phyloP scores from a whole-genome alignment of 2,888 invertebrate species.

The Bugula neritina region DNA sequence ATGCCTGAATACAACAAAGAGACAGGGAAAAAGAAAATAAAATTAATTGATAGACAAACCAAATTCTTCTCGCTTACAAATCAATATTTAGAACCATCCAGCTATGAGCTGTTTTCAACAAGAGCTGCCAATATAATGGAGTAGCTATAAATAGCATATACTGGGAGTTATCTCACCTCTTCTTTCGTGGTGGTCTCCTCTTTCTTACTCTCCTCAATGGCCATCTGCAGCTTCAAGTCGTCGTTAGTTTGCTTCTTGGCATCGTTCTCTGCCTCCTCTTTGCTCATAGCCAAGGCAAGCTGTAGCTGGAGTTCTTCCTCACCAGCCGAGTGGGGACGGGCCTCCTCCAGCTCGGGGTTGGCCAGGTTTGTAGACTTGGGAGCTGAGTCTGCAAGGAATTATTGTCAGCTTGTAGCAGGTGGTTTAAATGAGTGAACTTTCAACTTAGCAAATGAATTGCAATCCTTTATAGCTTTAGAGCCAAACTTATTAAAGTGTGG shows the following conservation, averaged over 20 bases:
- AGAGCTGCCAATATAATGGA: too few species aligned
- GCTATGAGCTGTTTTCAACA: too few species aligned
- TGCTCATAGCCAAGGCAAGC: constrained; percentile 93
- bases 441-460: too few species aligned
- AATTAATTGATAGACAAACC: too few species aligned
- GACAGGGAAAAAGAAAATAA: too few species aligned
- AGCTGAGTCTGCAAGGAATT: not conserved
- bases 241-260: constrained; percentile 88
- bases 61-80: too few species aligned
- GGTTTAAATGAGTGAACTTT: too few species aligned
- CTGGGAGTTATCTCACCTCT: constrained; percentile 52
- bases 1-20: too few species aligned
- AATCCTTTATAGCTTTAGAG: too few species aligned
- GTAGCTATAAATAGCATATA: not conserved
- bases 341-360: constrained; percentile 72
- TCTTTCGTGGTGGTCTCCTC: constrained; percentile 34
- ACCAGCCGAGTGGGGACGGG: constrained; percentile 89
- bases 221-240: constrained; percentile 90
- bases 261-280: constrained; percentile 96
- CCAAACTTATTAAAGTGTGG: too few species aligned
- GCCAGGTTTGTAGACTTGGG: not conserved
- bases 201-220: constrained; percentile 74
- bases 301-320: constrained; percentile 98
- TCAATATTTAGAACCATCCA: too few species aligned
- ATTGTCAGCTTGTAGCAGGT: too few species aligned